Evolutionary conservation across 1,140 invertebrate species (phyloP), one percentile per base, ranked within the genome.

Genomic region (Neotoxoptera formosana): DNA sequence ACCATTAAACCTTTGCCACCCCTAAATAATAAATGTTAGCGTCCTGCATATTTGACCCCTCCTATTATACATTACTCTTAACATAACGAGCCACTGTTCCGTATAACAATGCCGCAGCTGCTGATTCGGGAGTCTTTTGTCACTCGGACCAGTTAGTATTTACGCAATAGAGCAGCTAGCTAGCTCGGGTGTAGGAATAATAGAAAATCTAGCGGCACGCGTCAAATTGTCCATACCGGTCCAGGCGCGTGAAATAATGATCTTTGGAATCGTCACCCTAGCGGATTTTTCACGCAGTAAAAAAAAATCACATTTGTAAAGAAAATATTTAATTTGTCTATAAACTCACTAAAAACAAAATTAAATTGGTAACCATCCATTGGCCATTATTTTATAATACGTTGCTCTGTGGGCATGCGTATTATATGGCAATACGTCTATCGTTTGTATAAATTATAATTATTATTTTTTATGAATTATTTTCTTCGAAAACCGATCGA

Each of bases 11-110:
- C 30, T n/a, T 76, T 30, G 1, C n/a, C n/a, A 7, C 30, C n/a
- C 60, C 60, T 76, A 76, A 67, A 76, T 14, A 76, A 53, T 7
- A 76, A 76, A 76, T 76, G 30, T 76, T 76, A 34, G n/a, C 11
- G 30, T 67, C 60, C 60, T n/a, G 60, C 60, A 76, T 76, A n/a
- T 76, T 76, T 76, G 60, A 76, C 60, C 60, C 60, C 60, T 76
- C 23, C 30, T 30, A 30, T n/a, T 76, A 34, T 76, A 76, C 60
- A 1, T 76, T 76, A 17, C n/a, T 76, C 14, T n/a, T 76, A 76
- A 76, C 30, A 60, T 7, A 76, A 34, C 60, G 60, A 76, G 14
- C 14, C n/a, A n/a, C 60, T 76, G 60, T n/a, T 76, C 6, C 7
- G 60, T 76, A 76, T 76, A 76, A 76, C 60, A 76, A 76, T 76